Evolutionary conservation across 2,797 vertebrate species (phyloP).

Genomic region (Choloepus didactylus): DNA sequence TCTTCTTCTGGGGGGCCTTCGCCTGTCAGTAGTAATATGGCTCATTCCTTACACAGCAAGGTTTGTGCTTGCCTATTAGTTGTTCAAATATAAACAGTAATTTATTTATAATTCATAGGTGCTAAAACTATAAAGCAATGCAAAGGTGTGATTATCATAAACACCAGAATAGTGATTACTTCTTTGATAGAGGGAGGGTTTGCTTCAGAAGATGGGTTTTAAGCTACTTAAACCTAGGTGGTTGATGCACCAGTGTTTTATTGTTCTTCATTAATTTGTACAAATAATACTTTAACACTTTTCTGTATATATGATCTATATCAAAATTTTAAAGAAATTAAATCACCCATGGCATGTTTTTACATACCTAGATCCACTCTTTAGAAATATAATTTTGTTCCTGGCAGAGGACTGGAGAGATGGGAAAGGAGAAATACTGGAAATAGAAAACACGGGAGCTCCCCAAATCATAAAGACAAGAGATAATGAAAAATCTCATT

Average conservation of each 20-base stretch:
- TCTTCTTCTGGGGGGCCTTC: background rate
- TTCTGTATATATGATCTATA: background rate
- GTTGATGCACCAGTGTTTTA: background rate
- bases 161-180: background rate
- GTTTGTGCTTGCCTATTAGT: background rate
- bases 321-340: conserved; percentile 10
- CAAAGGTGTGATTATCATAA: background rate
- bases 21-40: background rate
- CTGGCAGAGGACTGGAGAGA: background rate
- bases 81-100: background rate
- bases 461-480: background rate
- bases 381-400: conserved; percentile 15
- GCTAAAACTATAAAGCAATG: background rate
- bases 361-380: background rate
- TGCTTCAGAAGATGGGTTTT: background rate
- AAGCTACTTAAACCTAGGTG: background rate
- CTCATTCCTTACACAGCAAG: background rate
- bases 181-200: background rate
- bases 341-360: background rate
- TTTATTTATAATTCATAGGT: background rate
- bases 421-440: background rate
- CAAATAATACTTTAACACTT: conserved; percentile 12
- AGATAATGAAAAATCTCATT: background rate
- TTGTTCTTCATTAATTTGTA: conserved; percentile 12
- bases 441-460: background rate